Conservation (phyloP, 2,797 vertebrate genomes). For the Paedocypris micromegethes region DNA sequence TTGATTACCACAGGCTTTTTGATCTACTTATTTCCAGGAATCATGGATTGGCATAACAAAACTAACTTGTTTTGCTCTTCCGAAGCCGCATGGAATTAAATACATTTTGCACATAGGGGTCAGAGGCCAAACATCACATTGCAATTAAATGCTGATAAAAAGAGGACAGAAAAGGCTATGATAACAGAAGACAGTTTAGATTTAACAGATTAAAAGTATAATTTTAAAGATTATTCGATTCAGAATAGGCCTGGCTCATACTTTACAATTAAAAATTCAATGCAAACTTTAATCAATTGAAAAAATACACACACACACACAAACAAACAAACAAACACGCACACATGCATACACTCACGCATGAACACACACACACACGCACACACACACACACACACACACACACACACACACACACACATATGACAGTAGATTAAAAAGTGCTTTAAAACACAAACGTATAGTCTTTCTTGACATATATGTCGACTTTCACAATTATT, state of each 20-base stretch:
- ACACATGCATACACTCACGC: too few species aligned
- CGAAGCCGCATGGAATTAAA: conserved; percentile 5
- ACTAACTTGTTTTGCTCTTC: conserved; percentile 21
- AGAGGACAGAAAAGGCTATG: not conserved
- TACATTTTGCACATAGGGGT: conserved; percentile 3
- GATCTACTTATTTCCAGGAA: conserved; percentile 32
- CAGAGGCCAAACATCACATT: conserved; percentile 4
- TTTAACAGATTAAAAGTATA: not conserved
- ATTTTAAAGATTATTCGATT: too few species aligned
- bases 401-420: too few species aligned
- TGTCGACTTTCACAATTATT: too few species aligned
- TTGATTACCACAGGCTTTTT: conserved; percentile 39
- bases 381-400: too few species aligned
- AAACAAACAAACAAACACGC: too few species aligned
- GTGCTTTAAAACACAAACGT: too few species aligned
- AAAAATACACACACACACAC: too few species aligned
- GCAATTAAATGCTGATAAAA: not conserved
- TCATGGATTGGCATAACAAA: conserved; percentile 12
- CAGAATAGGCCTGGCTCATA: too few species aligned
- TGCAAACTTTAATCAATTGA: not conserved
- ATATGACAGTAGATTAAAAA: too few species aligned
- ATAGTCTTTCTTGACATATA: too few species aligned
- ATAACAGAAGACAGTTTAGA: not conserved
- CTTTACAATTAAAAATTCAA: not conserved
- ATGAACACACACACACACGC: too few species aligned